These are phyloP conservation scores for Tichodroma muraria DNA, from an alignment of 2,113 vertebrate species.

Conservation along the genomic window DNA sequence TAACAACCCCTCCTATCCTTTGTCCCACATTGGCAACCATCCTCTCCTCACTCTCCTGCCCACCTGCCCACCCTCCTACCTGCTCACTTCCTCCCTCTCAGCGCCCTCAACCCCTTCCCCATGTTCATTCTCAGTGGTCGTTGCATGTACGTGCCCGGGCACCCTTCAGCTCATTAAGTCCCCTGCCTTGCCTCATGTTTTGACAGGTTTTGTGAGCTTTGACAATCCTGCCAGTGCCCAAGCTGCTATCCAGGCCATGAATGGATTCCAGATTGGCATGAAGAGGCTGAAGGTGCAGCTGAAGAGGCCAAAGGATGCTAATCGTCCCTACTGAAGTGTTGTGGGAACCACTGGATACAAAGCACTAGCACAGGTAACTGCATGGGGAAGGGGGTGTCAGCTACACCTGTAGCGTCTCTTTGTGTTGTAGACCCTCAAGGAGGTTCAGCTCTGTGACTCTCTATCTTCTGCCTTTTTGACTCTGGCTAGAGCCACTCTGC, in stretches of 20 bases:
- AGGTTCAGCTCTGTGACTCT: constrained; percentile 9
- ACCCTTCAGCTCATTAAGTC: constrained; percentile 62
- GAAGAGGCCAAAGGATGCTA: constrained; percentile 98
- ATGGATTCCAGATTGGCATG: constrained; percentile 99
- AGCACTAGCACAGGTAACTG: constrained; percentile 83
- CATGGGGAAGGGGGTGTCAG: constrained; percentile 22
- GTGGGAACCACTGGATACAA: constrained; percentile 63
- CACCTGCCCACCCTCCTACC: not conserved
- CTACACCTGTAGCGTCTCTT: constrained; percentile 24
- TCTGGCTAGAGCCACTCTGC: constrained; percentile 2
- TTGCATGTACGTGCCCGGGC: constrained; percentile 35
- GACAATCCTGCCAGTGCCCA: constrained; percentile 99
- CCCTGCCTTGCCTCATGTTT: constrained; percentile 76
- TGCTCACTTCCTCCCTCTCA: not conserved
- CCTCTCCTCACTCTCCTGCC: constrained; percentile 19
- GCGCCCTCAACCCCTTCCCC: not conserved
- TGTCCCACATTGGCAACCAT: not conserved
- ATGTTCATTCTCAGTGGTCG: constrained; percentile 57
- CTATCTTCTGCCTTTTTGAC: constrained; percentile 34
- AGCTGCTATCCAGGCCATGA: constrained; percentile 99
- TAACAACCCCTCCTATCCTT: not conserved
- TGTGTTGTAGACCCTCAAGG: constrained; percentile 21
- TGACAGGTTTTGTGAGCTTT: constrained; percentile 97
- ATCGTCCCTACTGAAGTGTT: constrained; percentile 92
- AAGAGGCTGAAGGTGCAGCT: constrained; percentile 99